Evolutionary conservation across 92 coral and sea anemone genomes (phyloP).

Genomic region (Meandrina meandrites): DNA sequence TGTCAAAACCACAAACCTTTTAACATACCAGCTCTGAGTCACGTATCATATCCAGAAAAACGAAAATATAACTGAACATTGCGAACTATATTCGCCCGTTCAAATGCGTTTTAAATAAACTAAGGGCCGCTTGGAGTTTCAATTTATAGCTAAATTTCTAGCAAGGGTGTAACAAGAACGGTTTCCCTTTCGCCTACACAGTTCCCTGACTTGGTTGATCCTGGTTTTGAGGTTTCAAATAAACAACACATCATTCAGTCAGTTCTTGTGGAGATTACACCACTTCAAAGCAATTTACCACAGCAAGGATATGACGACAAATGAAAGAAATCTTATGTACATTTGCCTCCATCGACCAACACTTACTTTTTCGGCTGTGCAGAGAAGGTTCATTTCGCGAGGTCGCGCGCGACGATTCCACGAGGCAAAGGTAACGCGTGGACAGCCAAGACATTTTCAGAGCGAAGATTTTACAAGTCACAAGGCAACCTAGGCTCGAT

Average conservation of each 20-base stretch:
- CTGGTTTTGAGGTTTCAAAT: conserved; percentile 15
- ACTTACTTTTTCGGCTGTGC: neutral
- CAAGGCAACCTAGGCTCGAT: conserved; percentile 31
- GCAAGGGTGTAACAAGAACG: conserved; percentile 31
- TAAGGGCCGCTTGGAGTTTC: neutral
- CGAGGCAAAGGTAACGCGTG: conserved; percentile 21
- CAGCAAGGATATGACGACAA: conserved; percentile 27
- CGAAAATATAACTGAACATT: neutral
- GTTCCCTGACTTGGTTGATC: neutral
- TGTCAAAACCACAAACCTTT: conserved; percentile 28
- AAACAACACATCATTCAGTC: conserved; percentile 26
- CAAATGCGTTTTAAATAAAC: neutral
- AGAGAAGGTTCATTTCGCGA: neutral
- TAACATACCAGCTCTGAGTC: neutral
- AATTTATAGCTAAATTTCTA: conserved; percentile 15
- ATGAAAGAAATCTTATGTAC: conserved; percentile 2
- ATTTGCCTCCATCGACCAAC: neutral
- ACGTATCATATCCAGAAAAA: neutral
- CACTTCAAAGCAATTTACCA: conserved; percentile 22
- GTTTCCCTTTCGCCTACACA: conserved; percentile 28
- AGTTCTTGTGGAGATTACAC: conserved; percentile 10
- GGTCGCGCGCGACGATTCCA: conserved; percentile 23
- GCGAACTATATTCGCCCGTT: neutral
- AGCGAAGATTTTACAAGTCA: conserved; percentile 1
- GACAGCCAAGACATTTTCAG: neutral